Evolutionary conservation across 2,888 invertebrate genomes (phyloP), one percentile per base, ranked within the genome.

Genomic region (Diplolepis rosae): DNA sequence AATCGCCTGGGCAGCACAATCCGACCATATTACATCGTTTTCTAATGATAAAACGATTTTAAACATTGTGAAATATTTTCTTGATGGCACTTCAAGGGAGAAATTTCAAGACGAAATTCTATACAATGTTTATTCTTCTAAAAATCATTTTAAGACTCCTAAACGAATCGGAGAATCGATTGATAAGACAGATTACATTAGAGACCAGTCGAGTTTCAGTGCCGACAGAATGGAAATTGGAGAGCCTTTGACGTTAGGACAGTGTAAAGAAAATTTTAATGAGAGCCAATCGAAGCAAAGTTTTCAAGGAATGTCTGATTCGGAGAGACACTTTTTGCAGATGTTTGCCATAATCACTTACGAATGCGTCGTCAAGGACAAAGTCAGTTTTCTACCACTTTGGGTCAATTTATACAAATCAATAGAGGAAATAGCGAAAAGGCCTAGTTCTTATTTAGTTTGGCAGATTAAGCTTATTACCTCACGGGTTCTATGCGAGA

Each of bases 301-400:
- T 4, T 27, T 68, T 0, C 72, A 76, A 11, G 77, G 79, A 48
- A 74, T 83, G n/a, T 76, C 79, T 0, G 66, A 77, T n/a, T 74
- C 73, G 7, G 88, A 89, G 71, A 83, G 78, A 61, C 78, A 83
- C 24, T 87, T 87, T 68, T 71, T 85, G 30, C 87, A 88, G 71
- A 85, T 81, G 2, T 82, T 88, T 48, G 85, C 85, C 13, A 86
- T 84, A 52, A 90, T 94, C 22, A 93, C 95, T 5, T 95, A 95
- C 82, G 95, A 96, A 85, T 95, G 95, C 68, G 93, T 95, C 0
- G 92, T 94, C 1, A 93, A 93, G 82, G 96, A 96, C 87, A 94
- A 95, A 82, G 89, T 95, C 81, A 93, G 93, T 83, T 92, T 94
- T 18, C 87, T 96, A 77, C 93, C 95, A 1, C 91, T 94, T 65